These are phyloP conservation scores for Pissodes strobi DNA, from an alignment of 1,140 invertebrate genomes.

Conservation along the genomic window DNA sequence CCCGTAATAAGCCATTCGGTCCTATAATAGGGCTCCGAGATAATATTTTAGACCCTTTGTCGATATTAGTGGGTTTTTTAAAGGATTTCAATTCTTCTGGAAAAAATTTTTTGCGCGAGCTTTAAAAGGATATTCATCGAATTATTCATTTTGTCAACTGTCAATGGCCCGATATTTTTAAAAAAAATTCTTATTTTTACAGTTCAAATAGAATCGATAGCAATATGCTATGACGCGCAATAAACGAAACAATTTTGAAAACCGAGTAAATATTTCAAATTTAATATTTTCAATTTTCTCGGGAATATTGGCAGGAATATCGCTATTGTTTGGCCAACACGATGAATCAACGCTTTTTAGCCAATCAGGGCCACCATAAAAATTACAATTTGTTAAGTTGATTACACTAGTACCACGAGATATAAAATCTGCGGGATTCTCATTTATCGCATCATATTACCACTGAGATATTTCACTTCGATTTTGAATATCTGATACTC, in stretches of 20 bases:
- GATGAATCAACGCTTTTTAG: no score
- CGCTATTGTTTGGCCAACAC: no score
- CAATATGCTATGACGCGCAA: background rate
- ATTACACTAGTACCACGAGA: background rate
- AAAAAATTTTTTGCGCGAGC: no score
- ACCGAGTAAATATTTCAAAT: background rate
- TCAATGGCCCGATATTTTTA: background rate
- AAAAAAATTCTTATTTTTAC: no score
- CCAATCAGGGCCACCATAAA: no score
- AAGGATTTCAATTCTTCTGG: no score
- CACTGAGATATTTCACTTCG: background rate
- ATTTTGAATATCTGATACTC: background rate
- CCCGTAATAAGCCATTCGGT: background rate
- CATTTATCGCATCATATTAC: background rate
- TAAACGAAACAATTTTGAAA: background rate
- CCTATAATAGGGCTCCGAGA: background rate
- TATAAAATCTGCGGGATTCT: background rate
- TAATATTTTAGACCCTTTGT: background rate
- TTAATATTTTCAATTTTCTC: background rate
- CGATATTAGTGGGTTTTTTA: background rate
- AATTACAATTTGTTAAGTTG: no score
- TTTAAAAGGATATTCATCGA: no score
- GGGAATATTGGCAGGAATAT: background rate
- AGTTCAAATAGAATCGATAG: no score
- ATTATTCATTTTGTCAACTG: no score